A percentile compares a stretch with the other conserved stretches of the same genome.
phyloP scores from a whole-genome alignment of 2,888 invertebrate genomes.

The Branchinecta sandiegonensis region DNA sequence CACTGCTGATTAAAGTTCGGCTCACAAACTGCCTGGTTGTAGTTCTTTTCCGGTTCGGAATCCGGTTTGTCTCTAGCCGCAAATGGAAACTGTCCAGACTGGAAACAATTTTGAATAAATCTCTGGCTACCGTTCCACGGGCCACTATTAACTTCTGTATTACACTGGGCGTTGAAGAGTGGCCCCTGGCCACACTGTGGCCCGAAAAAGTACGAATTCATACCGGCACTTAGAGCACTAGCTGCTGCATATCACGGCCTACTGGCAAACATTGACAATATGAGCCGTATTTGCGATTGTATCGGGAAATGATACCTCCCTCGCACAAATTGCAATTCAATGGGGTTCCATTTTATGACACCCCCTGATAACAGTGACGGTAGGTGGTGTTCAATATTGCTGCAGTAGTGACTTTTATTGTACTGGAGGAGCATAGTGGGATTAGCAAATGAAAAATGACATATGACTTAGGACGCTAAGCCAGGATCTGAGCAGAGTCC shows the following conservation, averaged over 20 bases:
- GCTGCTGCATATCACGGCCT: background rate
- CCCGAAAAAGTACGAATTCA: background rate
- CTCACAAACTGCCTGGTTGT: background rate
- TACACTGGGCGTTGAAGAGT: background rate
- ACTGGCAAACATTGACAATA: slow-evolving; percentile 12
- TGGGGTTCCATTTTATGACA: slow-evolving; percentile 14
- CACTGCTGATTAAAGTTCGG: background rate
- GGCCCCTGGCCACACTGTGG: background rate
- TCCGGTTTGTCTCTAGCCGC: background rate
- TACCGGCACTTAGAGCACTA: background rate
- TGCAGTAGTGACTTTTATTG: slow-evolving; percentile 10
- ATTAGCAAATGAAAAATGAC: slow-evolving; percentile 1
- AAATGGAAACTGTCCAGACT: background rate
- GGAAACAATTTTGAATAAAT: slow-evolving; percentile 5
- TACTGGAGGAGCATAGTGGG: background rate
- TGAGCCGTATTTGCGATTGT: slow-evolving; percentile 2
- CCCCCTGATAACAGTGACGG: slow-evolving; percentile 1
- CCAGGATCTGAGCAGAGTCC: too few species aligned
- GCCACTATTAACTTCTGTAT: background rate
- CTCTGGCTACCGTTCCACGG: background rate
- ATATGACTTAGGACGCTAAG: background rate
- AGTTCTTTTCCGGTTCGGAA: background rate
- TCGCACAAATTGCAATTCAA: slow-evolving; percentile 14
- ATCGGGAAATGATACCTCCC: background rate
- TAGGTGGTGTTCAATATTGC: slow-evolving; percentile 15